Evolutionary conservation across 2,888 invertebrate species (phyloP).

Genomic region (Tenodera sinensis): DNA sequence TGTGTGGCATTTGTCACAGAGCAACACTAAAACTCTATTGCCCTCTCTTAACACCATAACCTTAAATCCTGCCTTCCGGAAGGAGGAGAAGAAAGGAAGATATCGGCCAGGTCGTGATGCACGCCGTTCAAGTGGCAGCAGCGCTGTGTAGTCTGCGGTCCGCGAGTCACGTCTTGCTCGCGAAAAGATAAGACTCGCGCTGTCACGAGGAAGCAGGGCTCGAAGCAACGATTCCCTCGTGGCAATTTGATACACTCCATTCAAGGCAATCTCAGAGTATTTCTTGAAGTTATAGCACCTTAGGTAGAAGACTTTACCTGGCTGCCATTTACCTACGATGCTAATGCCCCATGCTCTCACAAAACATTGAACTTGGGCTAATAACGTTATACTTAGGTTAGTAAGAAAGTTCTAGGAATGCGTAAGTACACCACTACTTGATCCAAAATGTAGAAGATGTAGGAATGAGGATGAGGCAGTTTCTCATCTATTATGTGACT

Average conservation of each 20-base stretch:
- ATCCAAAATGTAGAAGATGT: too few species aligned
- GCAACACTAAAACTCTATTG: constrained; percentile 32
- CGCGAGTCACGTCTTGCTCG: background rate
- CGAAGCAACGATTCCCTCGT: background rate
- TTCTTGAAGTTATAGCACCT: background rate
- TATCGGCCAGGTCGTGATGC: background rate
- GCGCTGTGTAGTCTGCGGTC: background rate
- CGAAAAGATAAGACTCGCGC: background rate
- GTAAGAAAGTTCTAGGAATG: too few species aligned
- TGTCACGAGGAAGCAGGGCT: background rate
- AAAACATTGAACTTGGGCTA: too few species aligned
- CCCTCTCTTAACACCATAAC: constrained; percentile 29
- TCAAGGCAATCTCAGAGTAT: background rate
- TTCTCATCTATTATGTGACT: too few species aligned
- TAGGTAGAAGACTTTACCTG: too few species aligned
- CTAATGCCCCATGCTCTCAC: too few species aligned
- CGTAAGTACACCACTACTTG: too few species aligned
- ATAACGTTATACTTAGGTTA: too few species aligned
- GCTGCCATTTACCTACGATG: too few species aligned
- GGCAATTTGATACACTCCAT: background rate
- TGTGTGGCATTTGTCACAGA: constrained; percentile 37
- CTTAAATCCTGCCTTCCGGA: constrained; percentile 4
- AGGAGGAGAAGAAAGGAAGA: background rate
- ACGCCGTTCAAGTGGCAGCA: background rate
- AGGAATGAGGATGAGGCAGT: too few species aligned